Base-by-base conservation (phyloP, 37 sponge, comb jelly and placozoan genomes). In the Cladorhizidae sp. region DNA sequence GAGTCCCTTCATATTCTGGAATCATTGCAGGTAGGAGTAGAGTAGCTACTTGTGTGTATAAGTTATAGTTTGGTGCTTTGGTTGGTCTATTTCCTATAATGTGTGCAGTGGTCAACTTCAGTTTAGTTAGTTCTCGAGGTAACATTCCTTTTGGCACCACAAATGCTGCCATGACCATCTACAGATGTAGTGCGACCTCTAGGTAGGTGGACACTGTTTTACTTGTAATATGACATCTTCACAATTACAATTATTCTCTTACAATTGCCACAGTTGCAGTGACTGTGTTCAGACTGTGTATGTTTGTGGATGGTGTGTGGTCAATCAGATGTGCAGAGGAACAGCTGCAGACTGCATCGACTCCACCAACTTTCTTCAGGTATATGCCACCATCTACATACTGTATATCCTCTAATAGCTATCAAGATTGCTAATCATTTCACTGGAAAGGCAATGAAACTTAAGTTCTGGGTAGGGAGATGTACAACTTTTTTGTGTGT, bases 251-350 rank as follows among this genome's bases (percentile, higher is more conserved):
- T 11, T 26, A 22, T 23, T 28, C 7, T 61, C 25, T 17, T 22
- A 8, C 20, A 26, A 17, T 61, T 61, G 25, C 7, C 7, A 36
- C 74, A 87, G 87, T 39, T 87, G 87, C 69, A 73, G 70, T 56
- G 71, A 64, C 23, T 87, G 87, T 80, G 36, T 87, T 18, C 33
- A 68, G 39, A 87, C 67, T 56, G 71, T 64, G 36, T 56, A 49
- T 73, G 70, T 43, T 12, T 87, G 87, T 80, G 87, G 81, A 23
- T n/a, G n/a, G n/a, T n/a, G n/a, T n/a, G n/a, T n/a, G n/a, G n/a
- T n/a, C n/a, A n/a, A n/a, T n/a, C n/a, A 80, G 87, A 81, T 87
- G 87, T 82, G 84, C 79, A 88, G 75, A 82, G 89, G 74, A 61
- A 52, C 55, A 43, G 28, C 74, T 45, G 43, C 40, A 52, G 40